phyloP scores from a whole-genome alignment of 2,113 vertebrate species.

The Bombycilla garrulus region DNA sequence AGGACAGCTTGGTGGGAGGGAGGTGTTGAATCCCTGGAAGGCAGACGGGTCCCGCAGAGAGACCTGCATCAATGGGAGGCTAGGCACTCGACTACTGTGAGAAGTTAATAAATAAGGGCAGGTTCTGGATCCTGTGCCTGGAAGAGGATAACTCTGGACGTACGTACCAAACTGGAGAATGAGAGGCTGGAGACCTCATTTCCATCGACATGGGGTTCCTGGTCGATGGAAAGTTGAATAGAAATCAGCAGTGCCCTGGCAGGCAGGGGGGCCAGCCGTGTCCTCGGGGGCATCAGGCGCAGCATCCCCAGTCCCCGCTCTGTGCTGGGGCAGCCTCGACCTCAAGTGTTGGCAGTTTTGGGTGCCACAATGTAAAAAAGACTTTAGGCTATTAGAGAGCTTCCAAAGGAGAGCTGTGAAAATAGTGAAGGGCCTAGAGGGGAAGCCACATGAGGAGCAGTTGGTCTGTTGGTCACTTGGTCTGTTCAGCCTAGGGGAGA shows the following conservation, averaged over 20 bases:
- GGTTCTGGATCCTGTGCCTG: background rate
- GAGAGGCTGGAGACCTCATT: background rate
- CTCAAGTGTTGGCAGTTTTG: background rate
- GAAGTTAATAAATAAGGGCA: background rate
- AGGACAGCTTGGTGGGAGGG: accelerated
- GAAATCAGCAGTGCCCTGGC: background rate
- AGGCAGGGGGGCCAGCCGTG: accelerated
- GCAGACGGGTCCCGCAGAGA: accelerated
- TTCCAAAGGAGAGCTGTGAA: background rate
- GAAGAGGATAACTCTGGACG: background rate
- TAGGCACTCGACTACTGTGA: no score
- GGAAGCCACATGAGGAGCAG: accelerated
- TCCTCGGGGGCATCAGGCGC: background rate
- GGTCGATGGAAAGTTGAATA: background rate
- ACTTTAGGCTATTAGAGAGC: background rate
- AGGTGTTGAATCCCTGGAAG: accelerated
- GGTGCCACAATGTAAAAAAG: no score
- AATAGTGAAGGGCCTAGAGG: background rate
- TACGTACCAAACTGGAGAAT: background rate
- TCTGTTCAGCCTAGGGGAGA: background rate
- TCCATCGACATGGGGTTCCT: background rate
- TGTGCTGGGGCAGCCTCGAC: accelerated
- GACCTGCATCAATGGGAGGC: background rate
- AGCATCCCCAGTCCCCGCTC: background rate
- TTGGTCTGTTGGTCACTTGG: background rate